A percentile compares a stretch with the other conserved stretches of the same genome.
Evolutionary conservation across 2,797 vertebrate species (phyloP).

Genomic region (Squalus acanthias): DNA sequence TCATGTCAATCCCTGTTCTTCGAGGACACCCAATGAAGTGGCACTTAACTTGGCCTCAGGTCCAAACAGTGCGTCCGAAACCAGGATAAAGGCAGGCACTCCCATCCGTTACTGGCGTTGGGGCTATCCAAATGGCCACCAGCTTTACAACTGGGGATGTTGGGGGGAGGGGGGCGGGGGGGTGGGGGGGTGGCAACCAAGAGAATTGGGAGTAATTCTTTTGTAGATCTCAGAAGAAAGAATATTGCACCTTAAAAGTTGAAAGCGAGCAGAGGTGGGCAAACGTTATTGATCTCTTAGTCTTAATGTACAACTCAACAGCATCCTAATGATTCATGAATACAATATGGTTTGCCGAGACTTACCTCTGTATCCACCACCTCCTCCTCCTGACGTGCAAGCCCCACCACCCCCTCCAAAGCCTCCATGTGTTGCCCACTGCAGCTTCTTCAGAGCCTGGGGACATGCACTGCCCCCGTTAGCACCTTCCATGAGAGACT

Average conservation of each 20-base stretch:
- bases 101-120: neutral
- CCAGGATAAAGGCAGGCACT: neutral
- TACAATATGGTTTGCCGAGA: neutral
- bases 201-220: neutral
- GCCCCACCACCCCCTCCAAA: slow-evolving; percentile 83
- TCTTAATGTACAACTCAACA: neutral
- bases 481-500: slow-evolving; percentile 71
- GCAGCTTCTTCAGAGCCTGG: slow-evolving; percentile 65
- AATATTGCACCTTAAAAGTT: neutral
- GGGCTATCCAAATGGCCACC: neutral
- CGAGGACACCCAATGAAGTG: neutral
- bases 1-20: neutral
- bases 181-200: neutral
- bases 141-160: neutral
- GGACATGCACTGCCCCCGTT: slow-evolving; percentile 75
- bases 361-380: slow-evolving; percentile 79
- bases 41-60: neutral
- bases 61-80: neutral
- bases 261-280: neutral
- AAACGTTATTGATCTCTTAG: too few species aligned
- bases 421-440: slow-evolving; percentile 77
- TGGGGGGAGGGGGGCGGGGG: neutral
- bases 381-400: slow-evolving; percentile 78
- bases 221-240: neutral
- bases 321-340: neutral